A percentile compares a stretch with the other conserved stretches of the same genome.
Conservation (phyloP, 2,888 invertebrate genomes). For the Suillia variegata region DNA sequence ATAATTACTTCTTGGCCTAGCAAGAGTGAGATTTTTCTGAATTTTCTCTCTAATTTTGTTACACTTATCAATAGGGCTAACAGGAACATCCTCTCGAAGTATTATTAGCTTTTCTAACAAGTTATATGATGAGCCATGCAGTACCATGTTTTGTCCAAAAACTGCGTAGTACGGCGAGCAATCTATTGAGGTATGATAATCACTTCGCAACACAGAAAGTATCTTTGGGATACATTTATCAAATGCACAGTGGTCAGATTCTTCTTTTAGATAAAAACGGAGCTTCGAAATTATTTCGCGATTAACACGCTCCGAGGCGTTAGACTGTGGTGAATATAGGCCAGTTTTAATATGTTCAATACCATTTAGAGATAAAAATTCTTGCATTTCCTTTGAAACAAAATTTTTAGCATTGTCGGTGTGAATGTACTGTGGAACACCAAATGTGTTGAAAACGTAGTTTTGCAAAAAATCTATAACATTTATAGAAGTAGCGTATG, state of each 20-base stretch:
- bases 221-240: not conserved
- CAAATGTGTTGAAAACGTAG: conserved; percentile 34
- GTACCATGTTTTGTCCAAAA: conserved; percentile 13
- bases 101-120: not conserved
- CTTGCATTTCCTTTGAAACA: conserved; percentile 19
- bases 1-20: not conserved
- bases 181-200: not conserved
- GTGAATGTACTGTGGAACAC: conserved; percentile 27
- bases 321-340: conserved; percentile 44
- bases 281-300: conserved; percentile 40
- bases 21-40: not conserved
- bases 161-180: conserved; percentile 12
- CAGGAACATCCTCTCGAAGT: not conserved
- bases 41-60: not conserved
- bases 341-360: conserved; percentile 27
- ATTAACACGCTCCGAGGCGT: conserved; percentile 45
- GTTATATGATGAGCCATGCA: conserved; percentile 1
- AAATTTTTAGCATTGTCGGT: conserved; percentile 38
- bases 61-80: not conserved
- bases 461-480: conserved; percentile 12
- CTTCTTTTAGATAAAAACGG: not conserved
- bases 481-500: not conserved
- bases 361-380: conserved; percentile 21
- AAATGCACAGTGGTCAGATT: not conserved
- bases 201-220: not conserved